Conservation (phyloP, 2,797 vertebrate genomes). For the Cyprinella venusta region DNA sequence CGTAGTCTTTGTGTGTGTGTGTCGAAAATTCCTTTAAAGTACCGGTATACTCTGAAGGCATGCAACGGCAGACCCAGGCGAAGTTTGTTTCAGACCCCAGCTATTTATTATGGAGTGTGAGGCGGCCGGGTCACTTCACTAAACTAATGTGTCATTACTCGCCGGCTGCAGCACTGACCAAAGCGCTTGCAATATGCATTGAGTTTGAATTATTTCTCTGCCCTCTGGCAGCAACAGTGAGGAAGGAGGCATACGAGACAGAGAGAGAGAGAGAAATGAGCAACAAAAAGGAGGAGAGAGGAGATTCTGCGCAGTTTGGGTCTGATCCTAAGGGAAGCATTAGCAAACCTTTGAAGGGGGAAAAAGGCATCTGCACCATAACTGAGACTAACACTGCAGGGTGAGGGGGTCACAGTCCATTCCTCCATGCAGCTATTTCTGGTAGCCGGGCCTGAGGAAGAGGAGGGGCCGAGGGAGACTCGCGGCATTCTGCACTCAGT, state of each 20-base stretch:
- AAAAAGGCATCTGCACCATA: conserved; percentile 68
- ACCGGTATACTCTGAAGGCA: conserved; percentile 72
- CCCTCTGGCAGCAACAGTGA: conserved; percentile 71
- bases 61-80: conserved; percentile 63
- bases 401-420: conserved; percentile 68
- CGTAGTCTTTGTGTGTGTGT: conserved; percentile 57
- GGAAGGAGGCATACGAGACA: conserved; percentile 47
- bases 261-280: conserved; percentile 49
- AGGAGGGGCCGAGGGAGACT: conserved; percentile 28
- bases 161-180: conserved; percentile 76
- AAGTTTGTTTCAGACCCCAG: conserved; percentile 68
- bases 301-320: conserved; percentile 61
- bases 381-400: conserved; percentile 67
- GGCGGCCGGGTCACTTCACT: conserved; percentile 81
- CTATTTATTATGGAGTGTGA: conserved; percentile 79
- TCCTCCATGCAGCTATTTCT: conserved; percentile 60
- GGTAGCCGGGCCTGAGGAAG: conserved; percentile 47
- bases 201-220: conserved; percentile 82
- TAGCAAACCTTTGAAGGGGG: conserved; percentile 73
- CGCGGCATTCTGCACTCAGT: conserved; percentile 23
- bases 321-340: conserved; percentile 69
- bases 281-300: conserved; percentile 47
- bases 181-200: conserved; percentile 81
- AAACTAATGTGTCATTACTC: conserved; percentile 81
- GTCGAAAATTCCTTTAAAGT: conserved; percentile 78